Base-by-base conservation (phyloP, 2,888 invertebrate genomes). In the Nebria salina region DNA sequence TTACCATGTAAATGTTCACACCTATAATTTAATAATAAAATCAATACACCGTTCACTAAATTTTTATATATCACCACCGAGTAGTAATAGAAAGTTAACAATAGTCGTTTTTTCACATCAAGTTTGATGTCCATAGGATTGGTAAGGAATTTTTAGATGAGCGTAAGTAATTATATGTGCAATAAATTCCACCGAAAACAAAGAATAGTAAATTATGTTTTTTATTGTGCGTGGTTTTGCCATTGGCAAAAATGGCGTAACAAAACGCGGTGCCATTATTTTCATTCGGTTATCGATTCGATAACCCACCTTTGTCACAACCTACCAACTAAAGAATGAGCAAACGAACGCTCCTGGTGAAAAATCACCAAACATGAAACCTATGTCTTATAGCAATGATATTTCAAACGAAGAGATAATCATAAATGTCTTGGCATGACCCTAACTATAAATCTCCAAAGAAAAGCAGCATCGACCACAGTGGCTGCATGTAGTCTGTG, bases 341-440 rank as follows among this genome's bases (percentile, higher is more conserved):
- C 70, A 20, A 34, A 26, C 26, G 7, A 20, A 11, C 65, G 75
- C 75, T 70, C 70, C 34, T 54, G 20, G 43, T 76, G 76, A 76
- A 76, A 76, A 76, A 76, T 76, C 76, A 76, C 70, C 76, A 70
- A 76, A 76, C 76, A 76, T 70, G 76, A 70, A 76, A 76, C 76
- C 76, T 76, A 70, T 70, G 76, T 76, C 70, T 76, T 76, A 76
- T 76, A 54, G 76, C 76, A 76, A 76, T 76, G 76, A 76, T 76
- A 76, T 76, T 76, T 76, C 76, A 76, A 76, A 76, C 76, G 68
- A 70, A 76, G 43, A 76, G 70, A 76, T 76, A 76, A 76, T 76
- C 76, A 76, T 76, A 76, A 76, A 76, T 76, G 76, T 76, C 76
- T 68, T 76, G 76, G 76, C 76, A 76, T 76, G 76, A 76, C 70